phyloP scores from a whole-genome alignment of 2,113 vertebrate genomes.

The Alaudala cheleensis region DNA sequence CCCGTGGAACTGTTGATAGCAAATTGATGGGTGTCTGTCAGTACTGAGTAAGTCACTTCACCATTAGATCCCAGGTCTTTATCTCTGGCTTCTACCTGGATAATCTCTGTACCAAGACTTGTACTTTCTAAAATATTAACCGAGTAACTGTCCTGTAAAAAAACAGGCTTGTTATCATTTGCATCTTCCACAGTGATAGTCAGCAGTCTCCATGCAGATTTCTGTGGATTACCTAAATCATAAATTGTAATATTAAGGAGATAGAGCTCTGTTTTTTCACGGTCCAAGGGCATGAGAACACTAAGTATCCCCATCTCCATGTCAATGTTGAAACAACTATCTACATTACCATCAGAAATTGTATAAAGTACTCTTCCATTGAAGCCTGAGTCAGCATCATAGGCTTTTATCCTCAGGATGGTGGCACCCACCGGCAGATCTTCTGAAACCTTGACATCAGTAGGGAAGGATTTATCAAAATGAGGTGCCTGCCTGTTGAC shows the following conservation, averaged over 20 bases:
- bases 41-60: slow-evolving; percentile 85
- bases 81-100: slow-evolving; percentile 94
- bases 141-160: slow-evolving; percentile 87
- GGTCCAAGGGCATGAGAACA: slow-evolving; percentile 91
- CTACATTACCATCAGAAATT: slow-evolving; percentile 90
- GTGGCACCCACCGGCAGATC: slow-evolving; percentile 84
- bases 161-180: slow-evolving; percentile 91
- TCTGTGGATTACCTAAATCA: slow-evolving; percentile 92
- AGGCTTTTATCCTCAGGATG: slow-evolving; percentile 88
- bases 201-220: slow-evolving; percentile 86
- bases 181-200: slow-evolving; percentile 88
- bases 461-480: slow-evolving; percentile 92
- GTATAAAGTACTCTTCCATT: slow-evolving; percentile 91
- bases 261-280: slow-evolving; percentile 90
- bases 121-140: slow-evolving; percentile 91
- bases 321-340: slow-evolving; percentile 90
- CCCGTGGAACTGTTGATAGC: slow-evolving; percentile 90
- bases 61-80: slow-evolving; percentile 90
- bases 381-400: slow-evolving; percentile 92
- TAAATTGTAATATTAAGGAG: slow-evolving; percentile 93
- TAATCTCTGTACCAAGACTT: slow-evolving; percentile 87
- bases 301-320: slow-evolving; percentile 87
- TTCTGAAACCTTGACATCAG: slow-evolving; percentile 87
- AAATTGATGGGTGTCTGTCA: slow-evolving; percentile 90
- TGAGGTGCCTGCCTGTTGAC: slow-evolving; percentile 92